Base-by-base conservation (phyloP, 2,113 vertebrate genomes). In the Dolichallabes microphthalmus region DNA sequence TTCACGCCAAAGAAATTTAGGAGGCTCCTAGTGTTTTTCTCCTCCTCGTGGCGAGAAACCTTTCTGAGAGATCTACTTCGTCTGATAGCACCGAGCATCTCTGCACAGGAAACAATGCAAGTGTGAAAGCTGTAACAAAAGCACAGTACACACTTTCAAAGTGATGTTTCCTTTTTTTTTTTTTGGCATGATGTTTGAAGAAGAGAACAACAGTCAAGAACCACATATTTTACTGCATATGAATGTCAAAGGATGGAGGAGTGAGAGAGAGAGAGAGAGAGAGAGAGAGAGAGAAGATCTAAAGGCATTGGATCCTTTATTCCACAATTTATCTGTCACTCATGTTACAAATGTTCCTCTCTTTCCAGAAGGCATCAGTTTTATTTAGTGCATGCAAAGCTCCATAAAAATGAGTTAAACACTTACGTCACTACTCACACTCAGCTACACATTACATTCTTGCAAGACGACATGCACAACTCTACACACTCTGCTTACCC, bases 11-110 rank as follows among this genome's bases (percentile, higher is more conserved):
- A 55, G 52, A 86, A 68, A 60, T 87, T 61, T 81, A 50, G 74
- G 58, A 15, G 64, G 61, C 75, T 76, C 20, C 25, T n/a, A 39
- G 15, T 78, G 60, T 64, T 81, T 81, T 85, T 82, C 66, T 15
- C 11, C 73, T 63, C 68, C n/a, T 25, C n/a, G 50, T 55, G 82
- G 68, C 30, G 20, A 58, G 79, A 85, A 66, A 58, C 63, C 85
- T 61, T 63, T 17, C 55, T 66, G 88, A 66, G 74, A 75, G 58
- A 45, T n/a, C 32, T n/a, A 50, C 15, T 30, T 58, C 84, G 63
- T 85, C 76, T 55, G 60, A 52, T n/a, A 82, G 71, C 78, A 84
- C 61, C 66, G 78, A 88, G 91, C 52, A 14, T 27, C 80, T 80
- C 79, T 58, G 74, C 2, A 69, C 55, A 85, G 82, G 80, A 89